Evolutionary conservation across 1,140 invertebrate species (phyloP).

Genomic region (Heliconius himera): DNA sequence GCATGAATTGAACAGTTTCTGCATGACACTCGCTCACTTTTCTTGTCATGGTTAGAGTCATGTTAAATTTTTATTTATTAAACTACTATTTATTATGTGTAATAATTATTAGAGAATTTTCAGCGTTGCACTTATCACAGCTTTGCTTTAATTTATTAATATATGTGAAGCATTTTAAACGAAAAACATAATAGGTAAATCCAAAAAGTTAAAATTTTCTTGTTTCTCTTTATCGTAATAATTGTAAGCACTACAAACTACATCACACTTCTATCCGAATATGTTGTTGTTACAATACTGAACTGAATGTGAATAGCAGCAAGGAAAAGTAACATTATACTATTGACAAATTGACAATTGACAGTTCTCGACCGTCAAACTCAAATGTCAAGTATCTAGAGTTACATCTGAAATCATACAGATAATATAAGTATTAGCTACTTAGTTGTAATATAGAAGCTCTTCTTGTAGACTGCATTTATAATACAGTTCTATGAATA

Average conservation of each 20-base stretch:
- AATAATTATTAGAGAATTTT: background rate
- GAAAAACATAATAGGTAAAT: background rate
- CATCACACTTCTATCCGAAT: background rate
- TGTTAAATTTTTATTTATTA: conserved; percentile 32
- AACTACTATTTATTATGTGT: background rate
- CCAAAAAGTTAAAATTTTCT: background rate
- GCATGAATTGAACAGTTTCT: conserved; percentile 75
- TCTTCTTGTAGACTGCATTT: too few species aligned
- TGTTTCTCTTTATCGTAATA: conserved; percentile 5
- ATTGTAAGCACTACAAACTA: background rate
- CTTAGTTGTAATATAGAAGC: too few species aligned
- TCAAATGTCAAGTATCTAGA: too few species aligned
- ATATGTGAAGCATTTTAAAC: background rate
- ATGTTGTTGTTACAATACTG: background rate
- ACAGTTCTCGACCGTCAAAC: too few species aligned
- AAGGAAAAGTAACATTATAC: background rate
- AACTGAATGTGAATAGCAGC: background rate
- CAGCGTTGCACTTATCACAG: background rate
- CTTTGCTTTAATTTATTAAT: background rate
- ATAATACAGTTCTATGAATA: too few species aligned
- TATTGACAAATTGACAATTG: too few species aligned
- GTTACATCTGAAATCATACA: too few species aligned
- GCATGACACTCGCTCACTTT: conserved; percentile 72
- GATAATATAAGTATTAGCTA: too few species aligned
- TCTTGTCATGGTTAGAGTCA: conserved; percentile 75